Percentiles rank a stretch among this genome's conserved stretches.
Evolutionary conservation across 2,113 vertebrate genomes (phyloP).

Genomic region (Gnathonemus echidnorhynchus): DNA sequence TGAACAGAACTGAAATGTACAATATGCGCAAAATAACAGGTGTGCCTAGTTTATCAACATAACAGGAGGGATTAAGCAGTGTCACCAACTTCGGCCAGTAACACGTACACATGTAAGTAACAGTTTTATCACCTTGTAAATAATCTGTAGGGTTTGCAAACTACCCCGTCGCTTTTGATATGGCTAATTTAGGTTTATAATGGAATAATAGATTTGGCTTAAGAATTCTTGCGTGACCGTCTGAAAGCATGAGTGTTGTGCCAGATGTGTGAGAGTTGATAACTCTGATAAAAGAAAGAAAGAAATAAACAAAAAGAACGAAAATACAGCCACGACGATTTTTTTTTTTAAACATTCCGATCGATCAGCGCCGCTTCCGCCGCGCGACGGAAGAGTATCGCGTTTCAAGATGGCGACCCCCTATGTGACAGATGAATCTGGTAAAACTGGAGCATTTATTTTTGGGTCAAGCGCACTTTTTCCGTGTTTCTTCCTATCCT

Average conservation of each 20-base stretch:
- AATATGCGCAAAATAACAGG: not conserved
- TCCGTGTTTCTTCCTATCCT: not conserved
- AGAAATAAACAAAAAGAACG: not conserved
- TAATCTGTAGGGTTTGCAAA: not conserved
- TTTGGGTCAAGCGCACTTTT: not conserved
- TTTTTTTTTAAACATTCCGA: not conserved
- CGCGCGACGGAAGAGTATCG: slow-evolving; percentile 54
- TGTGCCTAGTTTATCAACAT: not conserved
- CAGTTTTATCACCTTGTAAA: too few species aligned
- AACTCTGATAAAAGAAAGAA: not conserved
- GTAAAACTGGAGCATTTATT: slow-evolving; percentile 59
- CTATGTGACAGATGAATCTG: slow-evolving; percentile 89
- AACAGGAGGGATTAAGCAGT: not conserved
- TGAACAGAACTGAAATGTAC: not conserved
- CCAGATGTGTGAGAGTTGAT: not conserved
- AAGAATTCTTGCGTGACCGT: not conserved
- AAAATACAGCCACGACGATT: not conserved
- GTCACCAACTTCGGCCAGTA: not conserved
- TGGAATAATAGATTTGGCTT: not conserved
- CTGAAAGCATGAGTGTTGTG: not conserved
- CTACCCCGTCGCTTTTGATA: not conserved
- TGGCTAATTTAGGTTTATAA: not conserved
- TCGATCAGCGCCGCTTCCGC: slow-evolving; percentile 46
- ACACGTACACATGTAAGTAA: not conserved
- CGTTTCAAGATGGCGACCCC: slow-evolving; percentile 88